Percentiles rank a stretch among this genome's conserved stretches.
Evolutionary conservation across 2,113 vertebrate genomes (phyloP).

Genomic region (Lagopus leucura): DNA sequence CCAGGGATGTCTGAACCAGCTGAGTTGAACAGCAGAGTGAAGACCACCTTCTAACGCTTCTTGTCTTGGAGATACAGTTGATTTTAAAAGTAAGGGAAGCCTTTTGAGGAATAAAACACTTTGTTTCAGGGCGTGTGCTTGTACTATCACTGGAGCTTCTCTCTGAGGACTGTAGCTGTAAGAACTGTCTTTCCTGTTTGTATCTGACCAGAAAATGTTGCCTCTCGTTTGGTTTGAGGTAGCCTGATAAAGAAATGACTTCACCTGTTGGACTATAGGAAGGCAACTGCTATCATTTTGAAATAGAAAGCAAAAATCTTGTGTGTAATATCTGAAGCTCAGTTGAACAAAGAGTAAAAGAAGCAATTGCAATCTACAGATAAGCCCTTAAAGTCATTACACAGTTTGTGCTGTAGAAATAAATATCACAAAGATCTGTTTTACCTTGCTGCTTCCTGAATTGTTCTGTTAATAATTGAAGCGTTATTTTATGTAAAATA

Average conservation of each 20-base stretch:
- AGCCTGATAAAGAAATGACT: background rate
- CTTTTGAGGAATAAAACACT: background rate
- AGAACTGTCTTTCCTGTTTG: background rate
- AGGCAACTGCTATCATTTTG: background rate
- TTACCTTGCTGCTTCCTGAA: background rate
- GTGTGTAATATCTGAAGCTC: background rate
- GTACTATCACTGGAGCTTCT: background rate
- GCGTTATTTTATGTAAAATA: background rate
- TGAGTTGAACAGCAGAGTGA: background rate
- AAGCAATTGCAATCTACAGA: background rate
- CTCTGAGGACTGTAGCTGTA: background rate
- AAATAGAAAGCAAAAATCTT: background rate
- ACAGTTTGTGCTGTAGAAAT: background rate
- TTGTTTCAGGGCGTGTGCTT: background rate
- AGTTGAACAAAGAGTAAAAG: background rate
- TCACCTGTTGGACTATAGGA: background rate
- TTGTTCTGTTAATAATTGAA: slow-evolving; percentile 1
- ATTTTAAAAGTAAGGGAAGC: background rate
- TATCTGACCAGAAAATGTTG: background rate
- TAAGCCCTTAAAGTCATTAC: background rate
- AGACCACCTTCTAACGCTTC: background rate
- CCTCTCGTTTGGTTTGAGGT: background rate
- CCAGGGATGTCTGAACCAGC: background rate
- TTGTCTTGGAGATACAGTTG: background rate
- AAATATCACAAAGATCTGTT: background rate